Evolutionary conservation across 2,888 invertebrate species (phyloP), one percentile per base, ranked within the genome.

Genomic region (Bellardia pandia): DNA sequence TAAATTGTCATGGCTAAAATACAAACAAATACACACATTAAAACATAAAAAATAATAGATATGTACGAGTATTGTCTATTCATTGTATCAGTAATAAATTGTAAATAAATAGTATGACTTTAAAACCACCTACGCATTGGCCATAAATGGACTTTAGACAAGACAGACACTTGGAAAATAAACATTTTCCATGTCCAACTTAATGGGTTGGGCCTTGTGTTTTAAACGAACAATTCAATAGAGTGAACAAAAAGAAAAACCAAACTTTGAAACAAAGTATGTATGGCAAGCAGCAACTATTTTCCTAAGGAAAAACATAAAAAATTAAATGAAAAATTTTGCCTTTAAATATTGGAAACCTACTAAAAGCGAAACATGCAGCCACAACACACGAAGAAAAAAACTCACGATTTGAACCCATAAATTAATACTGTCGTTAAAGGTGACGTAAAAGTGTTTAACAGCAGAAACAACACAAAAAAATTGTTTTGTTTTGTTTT

Each of bases 371-470:
- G 5, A 80, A 53, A 62, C 45, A 30, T 66, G 40, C 66, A 78
- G 14, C 30, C 62, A 33, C 14, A 23, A 40, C 4, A 53, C 7
- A n/a, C n/a, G 7, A 40, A 51, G 48, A 48, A 76, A 75, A 72
- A 76, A 75, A 86, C 69, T 86, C 90, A 90, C 90, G 90, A 90
- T 86, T 89, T 90, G 89, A 89, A 89, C 88, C 89, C 89, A 90
- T 90, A 90, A 90, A 90, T 90, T 90, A 89, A 90, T 81, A 69
- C 88, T 89, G 89, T 89, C 88, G 89, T 90, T 89, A 89, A 90
- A 89, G 89, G 89, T 89, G 90, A 88, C 88, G 86, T 82, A 86
- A 86, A 87, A 87, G 85, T 86, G 87, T 88, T 86, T 88, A 71
- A 40, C 37, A 58, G 71, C 69, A 64, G 11, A 72, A 64, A 42